Conservation (phyloP, 2,797 vertebrate species). For the Sebastiscus albofasciatus region DNA sequence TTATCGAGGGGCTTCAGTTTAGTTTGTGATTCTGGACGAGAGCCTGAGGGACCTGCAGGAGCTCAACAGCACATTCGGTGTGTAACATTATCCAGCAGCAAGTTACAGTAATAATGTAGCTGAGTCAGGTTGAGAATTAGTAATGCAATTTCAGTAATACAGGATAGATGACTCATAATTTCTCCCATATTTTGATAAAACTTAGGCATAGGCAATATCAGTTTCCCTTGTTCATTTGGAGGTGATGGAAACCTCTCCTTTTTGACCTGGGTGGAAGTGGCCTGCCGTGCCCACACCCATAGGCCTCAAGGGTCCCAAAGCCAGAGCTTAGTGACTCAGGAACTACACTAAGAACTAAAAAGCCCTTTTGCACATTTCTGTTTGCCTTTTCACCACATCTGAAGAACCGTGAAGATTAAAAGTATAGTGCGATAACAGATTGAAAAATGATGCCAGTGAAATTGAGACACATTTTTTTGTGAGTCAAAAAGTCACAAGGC, state of each 20-base stretch:
- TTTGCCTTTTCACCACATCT: neutral
- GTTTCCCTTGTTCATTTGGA: neutral
- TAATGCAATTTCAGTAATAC: conserved; percentile 30
- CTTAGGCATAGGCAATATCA: neutral
- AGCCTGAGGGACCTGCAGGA: neutral
- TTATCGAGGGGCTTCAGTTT: neutral
- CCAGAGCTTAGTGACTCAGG: neutral
- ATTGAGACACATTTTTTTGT: neutral
- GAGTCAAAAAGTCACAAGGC: neutral
- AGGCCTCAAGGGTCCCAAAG: neutral
- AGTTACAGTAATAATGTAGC: conserved; percentile 30
- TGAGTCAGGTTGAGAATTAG: conserved; percentile 29
- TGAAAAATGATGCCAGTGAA: neutral
- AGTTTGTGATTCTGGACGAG: neutral
- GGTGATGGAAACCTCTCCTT: neutral
- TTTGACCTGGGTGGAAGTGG: neutral
- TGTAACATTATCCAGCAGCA: conserved; percentile 24
- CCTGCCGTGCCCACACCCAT: neutral
- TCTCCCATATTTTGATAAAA: conserved; percentile 20
- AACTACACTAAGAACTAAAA: neutral
- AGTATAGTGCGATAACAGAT: neutral
- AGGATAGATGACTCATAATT: conserved; percentile 28
- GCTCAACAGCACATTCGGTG: neutral
- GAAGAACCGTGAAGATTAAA: neutral
- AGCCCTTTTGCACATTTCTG: neutral